Conservation (phyloP, 1,140 invertebrate genomes). For the Melanaphis sacchari region DNA sequence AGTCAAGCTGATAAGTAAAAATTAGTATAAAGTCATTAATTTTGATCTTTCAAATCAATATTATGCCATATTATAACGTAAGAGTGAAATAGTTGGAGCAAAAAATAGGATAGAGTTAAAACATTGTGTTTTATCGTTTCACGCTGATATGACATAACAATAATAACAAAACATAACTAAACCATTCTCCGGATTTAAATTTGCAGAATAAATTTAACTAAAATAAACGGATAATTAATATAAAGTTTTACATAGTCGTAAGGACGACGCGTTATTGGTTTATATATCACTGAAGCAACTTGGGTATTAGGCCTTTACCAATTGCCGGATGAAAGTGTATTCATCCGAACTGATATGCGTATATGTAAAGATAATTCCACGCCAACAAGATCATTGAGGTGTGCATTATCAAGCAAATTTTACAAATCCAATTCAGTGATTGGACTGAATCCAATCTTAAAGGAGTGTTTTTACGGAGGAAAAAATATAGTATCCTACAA, state of each 20-base stretch:
- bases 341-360: constrained; percentile 30
- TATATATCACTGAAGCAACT: not conserved
- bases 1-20: no score
- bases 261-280: not conserved
- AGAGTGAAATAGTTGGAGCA: not conserved
- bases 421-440: constrained; percentile 49
- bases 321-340: not conserved
- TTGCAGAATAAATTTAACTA: not conserved
- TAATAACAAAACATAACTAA: not conserved
- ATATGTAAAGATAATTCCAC: constrained; percentile 19
- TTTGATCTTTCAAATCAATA: not conserved
- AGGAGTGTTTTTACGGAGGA: not conserved
- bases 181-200: not conserved
- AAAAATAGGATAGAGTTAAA: not conserved
- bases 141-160: not conserved
- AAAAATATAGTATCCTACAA: not conserved
- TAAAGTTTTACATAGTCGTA: not conserved
- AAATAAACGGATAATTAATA: not conserved
- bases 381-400: constrained; percentile 50
- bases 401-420: constrained; percentile 48
- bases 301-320: not conserved
- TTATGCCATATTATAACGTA: not conserved
- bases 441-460: constrained; percentile 26
- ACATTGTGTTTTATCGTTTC: not conserved
- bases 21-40: no score